Base-by-base conservation (phyloP, 1,140 invertebrate species). In the Zaprionus inermis region DNA sequence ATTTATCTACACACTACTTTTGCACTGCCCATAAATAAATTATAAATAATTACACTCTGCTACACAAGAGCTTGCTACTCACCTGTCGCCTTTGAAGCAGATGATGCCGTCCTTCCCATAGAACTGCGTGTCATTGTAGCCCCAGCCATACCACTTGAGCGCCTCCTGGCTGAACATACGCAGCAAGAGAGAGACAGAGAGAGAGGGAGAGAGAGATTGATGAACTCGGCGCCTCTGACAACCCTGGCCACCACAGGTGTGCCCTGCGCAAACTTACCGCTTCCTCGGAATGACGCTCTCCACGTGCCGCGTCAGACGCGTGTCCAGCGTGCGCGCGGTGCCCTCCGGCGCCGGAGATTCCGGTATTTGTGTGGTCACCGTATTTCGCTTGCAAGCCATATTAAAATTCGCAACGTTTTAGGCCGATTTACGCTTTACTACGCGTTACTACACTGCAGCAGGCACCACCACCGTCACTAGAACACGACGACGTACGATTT, bases 121-220 rank as follows among this genome's bases (percentile, higher is more conserved):
- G 92, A 98, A 98, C 81, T 95, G 93, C 0, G 97, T 97, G 93
- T 99, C 98, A 72, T 96, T 97, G 93, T 99, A 99, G 7, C 98
- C 98, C 98, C 98, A 99, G 46, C 98, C 98, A 93, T 99, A 98
- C 98, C 98, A 99, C 94, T 98, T 99, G 7, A 99, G 93, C 16
- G 97, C 89, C 16, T 97, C 94, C 91, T 97, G 96, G 77, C 97
- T 97, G 92, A 78, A 66, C 28, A 28, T 28, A 56, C 36, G 44
- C 30, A 28, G 32, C 16, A 4, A 38, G 32, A 52, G 49, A 20
- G 22, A 46, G 41, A 32, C 24, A 55, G 52, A 28, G 22, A 52
- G 49, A 28, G 28, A 24, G 5, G 20, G 16, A 6, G n/a, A 44
- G 38, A 12, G 12, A 44, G 16, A 16, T 4, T 11, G 3, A 18